Conservation (phyloP, 2,888 invertebrate genomes). For the Pantelozetes paolii region DNA sequence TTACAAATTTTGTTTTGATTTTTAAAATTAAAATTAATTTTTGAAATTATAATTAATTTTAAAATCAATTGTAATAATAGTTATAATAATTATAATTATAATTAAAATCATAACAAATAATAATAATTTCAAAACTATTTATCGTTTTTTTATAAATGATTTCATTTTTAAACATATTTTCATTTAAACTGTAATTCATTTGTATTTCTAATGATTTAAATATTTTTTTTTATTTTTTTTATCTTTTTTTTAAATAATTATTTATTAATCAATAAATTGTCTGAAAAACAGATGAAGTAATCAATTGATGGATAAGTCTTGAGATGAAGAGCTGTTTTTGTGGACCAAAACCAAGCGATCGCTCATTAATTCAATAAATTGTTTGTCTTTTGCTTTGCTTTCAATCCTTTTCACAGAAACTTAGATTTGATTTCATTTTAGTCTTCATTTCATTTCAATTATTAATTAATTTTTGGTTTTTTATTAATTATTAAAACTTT, state of each 20-base stretch:
- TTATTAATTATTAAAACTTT: not conserved
- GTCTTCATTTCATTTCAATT: constrained; percentile 20
- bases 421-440: not conserved
- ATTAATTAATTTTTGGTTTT: not conserved
- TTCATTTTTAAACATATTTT: constrained; percentile 6
- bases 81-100: not conserved
- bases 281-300: not conserved
- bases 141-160: not conserved
- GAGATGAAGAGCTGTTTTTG: not conserved
- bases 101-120: not conserved
- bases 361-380: not conserved
- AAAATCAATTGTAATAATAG: no score
- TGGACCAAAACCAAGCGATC: not conserved
- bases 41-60: no score
- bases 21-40: no score
- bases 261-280: not conserved
- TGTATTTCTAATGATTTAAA: not conserved
- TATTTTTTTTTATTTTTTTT: not conserved
- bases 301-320: not conserved
- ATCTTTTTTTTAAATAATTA: no score
- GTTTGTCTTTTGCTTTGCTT: not conserved
- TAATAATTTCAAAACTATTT: not conserved
- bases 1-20: not conserved
- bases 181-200: not conserved
- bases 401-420: not conserved